phyloP scores from a whole-genome alignment of 2,888 invertebrate genomes.

The Euplagia quadripunctaria region DNA sequence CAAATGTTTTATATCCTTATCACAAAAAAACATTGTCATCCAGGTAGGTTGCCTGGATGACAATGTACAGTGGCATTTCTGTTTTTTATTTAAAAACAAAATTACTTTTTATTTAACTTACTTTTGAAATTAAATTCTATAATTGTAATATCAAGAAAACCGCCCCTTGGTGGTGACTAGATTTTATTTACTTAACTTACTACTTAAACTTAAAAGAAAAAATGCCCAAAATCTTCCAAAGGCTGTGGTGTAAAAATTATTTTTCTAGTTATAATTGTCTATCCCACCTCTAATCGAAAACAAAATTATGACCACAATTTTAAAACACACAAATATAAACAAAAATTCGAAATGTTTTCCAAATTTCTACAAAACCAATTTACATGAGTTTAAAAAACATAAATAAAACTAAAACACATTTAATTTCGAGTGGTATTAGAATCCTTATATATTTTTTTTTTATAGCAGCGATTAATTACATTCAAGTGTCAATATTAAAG shows the following conservation, averaged over 20 bases:
- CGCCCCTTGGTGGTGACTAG: no score
- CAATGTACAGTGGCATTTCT: no score
- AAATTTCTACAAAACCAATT: constrained; percentile 25
- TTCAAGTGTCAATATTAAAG: constrained; percentile 50
- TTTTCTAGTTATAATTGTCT: neutral
- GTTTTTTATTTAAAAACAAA: no score
- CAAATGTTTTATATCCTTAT: no score
- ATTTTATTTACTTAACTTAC: no score
- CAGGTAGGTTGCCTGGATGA: no score
- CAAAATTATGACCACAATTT: no score
- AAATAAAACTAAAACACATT: constrained; percentile 35
- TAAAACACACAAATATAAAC: neutral
- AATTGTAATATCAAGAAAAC: neutral
- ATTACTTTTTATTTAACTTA: no score
- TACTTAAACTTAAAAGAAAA: neutral
- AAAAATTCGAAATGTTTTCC: no score
- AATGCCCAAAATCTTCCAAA: neutral
- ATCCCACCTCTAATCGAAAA: no score
- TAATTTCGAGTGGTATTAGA: constrained; percentile 16
- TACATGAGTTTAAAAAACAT: constrained; percentile 32
- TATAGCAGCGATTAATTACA: constrained; percentile 41
- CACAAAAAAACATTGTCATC: no score
- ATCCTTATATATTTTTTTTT: constrained; percentile 41
- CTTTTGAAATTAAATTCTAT: no score
- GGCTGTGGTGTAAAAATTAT: neutral